Evolutionary conservation across 2,797 vertebrate genomes (phyloP).

Genomic region (Ctenopoma kingsleyae): DNA sequence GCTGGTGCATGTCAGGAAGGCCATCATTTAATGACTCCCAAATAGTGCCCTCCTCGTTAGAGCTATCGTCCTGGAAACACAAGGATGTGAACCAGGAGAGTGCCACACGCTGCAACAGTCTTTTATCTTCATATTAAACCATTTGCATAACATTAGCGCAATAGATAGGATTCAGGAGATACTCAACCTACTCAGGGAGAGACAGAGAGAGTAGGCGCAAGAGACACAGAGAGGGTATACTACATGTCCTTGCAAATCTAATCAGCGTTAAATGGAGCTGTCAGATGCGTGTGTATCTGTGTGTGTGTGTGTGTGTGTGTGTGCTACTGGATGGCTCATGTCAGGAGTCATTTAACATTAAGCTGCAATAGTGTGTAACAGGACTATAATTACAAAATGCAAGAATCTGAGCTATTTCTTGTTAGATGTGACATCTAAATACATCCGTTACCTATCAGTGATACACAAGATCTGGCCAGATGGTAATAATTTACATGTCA

Average conservation of each 20-base stretch:
- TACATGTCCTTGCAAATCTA: slow-evolving; percentile 87
- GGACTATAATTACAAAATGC: slow-evolving; percentile 76
- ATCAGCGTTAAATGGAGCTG: slow-evolving; percentile 87
- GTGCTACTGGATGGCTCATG: slow-evolving; percentile 59
- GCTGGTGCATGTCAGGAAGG: slow-evolving; percentile 85
- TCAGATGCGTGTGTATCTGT: slow-evolving; percentile 64
- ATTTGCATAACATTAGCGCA: slow-evolving; percentile 88
- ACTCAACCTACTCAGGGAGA: slow-evolving; percentile 77
- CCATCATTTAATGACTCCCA: slow-evolving; percentile 88
- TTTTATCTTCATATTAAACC: slow-evolving; percentile 90
- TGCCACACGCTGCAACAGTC: slow-evolving; percentile 81
- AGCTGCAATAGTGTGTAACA: slow-evolving; percentile 63
- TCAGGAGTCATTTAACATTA: slow-evolving; percentile 80
- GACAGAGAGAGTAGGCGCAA: slow-evolving; percentile 57
- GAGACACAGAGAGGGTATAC: slow-evolving; percentile 77
- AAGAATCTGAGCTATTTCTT: slow-evolving; percentile 58
- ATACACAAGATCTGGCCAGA: slow-evolving; percentile 53
- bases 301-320: slow-evolving; percentile 36
- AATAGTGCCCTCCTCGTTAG: slow-evolving; percentile 88
- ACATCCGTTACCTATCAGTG: slow-evolving; percentile 53
- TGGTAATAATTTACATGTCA: slow-evolving; percentile 17
- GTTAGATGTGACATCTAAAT: slow-evolving; percentile 62
- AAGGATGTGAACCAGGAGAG: slow-evolving; percentile 86
- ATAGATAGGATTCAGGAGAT: slow-evolving; percentile 79
- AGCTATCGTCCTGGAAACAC: slow-evolving; percentile 84